Conservation (phyloP, 2,797 vertebrate species). For the Sebastes iracundus region DNA sequence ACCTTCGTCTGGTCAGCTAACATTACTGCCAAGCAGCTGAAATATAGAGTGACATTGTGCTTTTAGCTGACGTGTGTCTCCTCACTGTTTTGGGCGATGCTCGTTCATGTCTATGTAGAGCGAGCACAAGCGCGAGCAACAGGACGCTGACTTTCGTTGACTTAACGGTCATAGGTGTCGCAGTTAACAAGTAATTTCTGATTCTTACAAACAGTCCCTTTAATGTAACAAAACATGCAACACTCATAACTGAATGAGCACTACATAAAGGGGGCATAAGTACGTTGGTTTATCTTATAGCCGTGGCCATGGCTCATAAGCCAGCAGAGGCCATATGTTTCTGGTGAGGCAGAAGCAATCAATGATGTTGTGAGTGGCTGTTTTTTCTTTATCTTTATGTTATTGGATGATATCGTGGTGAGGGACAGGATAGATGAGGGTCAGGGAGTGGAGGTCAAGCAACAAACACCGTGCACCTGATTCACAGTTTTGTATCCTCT, state of each 20-base stretch:
- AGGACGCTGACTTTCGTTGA: no score
- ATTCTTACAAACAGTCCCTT: no score
- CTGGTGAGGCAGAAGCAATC: conserved; percentile 35
- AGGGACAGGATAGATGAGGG: conserved; percentile 31
- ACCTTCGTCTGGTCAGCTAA: no score
- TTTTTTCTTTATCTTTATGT: conserved; percentile 41
- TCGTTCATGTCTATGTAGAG: no score
- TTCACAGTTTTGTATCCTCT: neutral
- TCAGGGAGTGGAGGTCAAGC: conserved; percentile 45
- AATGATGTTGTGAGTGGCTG: conserved; percentile 14
- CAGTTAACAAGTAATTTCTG: no score
- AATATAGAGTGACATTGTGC: no score
- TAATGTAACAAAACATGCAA: no score
- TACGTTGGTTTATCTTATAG: neutral
- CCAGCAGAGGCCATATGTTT: neutral
- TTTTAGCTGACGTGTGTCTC: no score
- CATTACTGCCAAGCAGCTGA: no score
- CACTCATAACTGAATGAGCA: neutral
- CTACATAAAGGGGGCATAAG: neutral
- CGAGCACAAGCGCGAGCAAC: no score
- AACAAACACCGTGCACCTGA: conserved; percentile 23
- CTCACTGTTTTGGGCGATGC: no score
- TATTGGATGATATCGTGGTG: conserved; percentile 38
- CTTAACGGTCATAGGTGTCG: no score
- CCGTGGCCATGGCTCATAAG: neutral